Evolutionary conservation across 1,140 invertebrate genomes (phyloP).

Genomic region (Drosophila jambulina): DNA sequence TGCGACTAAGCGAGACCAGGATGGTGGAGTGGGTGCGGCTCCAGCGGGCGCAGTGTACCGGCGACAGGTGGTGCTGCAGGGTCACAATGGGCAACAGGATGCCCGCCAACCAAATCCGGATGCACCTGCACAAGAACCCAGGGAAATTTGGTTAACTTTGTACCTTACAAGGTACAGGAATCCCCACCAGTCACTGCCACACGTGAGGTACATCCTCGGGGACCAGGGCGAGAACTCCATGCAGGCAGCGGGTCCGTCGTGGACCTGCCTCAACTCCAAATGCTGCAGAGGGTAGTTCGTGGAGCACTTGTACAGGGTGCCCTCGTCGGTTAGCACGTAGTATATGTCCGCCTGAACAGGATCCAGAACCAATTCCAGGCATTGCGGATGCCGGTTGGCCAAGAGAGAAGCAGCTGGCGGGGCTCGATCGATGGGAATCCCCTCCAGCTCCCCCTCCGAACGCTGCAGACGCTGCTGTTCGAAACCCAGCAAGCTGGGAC

Average conservation of each 20-base stretch:
- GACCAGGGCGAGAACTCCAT: constrained; percentile 92
- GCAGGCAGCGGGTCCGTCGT: constrained; percentile 91
- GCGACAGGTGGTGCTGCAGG: constrained; percentile 86
- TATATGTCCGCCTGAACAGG: constrained; percentile 88
- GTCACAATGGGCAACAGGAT: constrained; percentile 89
- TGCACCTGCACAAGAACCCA: constrained; percentile 78
- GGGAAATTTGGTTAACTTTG: too few relatives aligned
- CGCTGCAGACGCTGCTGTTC: constrained; percentile 88
- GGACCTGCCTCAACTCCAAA: constrained; percentile 90
- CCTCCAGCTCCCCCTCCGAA: constrained; percentile 88
- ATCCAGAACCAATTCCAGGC: constrained; percentile 88
- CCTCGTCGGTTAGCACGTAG: constrained; percentile 93
- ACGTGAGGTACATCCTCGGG: constrained; percentile 90
- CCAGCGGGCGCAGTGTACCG: constrained; percentile 90
- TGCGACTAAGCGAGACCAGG: constrained; percentile 90
- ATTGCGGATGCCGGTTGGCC: constrained; percentile 86
- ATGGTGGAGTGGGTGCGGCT: constrained; percentile 93
- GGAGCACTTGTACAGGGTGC: constrained; percentile 91
- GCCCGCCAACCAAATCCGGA: constrained; percentile 91
- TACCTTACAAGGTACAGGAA: too few relatives aligned
- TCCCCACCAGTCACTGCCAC: constrained; percentile 92
- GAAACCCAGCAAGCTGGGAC: constrained; percentile 82
- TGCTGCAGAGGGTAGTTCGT: constrained; percentile 88
- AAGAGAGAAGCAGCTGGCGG: constrained; percentile 29
- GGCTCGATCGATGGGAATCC: constrained; percentile 78